Evolutionary conservation across 2,888 invertebrate genomes (phyloP).

Genomic region (Epinotia demarniana): DNA sequence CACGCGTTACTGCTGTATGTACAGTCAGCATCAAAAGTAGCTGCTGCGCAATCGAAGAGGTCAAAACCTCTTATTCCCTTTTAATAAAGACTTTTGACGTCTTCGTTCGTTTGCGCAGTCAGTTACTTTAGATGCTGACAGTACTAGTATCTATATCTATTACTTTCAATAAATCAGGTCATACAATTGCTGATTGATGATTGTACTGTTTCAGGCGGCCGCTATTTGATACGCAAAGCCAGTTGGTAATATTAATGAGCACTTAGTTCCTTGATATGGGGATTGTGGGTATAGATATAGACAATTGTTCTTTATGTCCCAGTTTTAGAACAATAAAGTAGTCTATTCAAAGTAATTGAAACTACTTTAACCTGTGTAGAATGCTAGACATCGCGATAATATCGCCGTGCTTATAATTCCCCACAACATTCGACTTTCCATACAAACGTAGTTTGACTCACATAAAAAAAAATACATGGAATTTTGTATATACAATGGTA

Average conservation of each 20-base stretch:
- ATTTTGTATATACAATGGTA: no score
- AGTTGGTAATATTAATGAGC: conserved; percentile 3
- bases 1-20: not conserved
- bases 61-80: no score
- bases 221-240: conserved; percentile 17
- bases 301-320: not conserved
- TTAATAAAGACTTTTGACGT: no score
- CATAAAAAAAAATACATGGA: no score
- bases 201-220: not conserved
- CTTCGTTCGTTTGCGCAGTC: no score
- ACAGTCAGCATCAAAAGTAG: no score
- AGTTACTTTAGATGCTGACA: no score
- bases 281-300: not conserved
- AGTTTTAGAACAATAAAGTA: conserved; percentile 3
- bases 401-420: not conserved
- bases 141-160: not conserved
- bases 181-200: conserved; percentile 23
- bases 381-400: not conserved
- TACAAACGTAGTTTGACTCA: no score
- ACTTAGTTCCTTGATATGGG: conserved; percentile 5
- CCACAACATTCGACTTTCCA: no score
- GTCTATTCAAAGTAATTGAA: not conserved
- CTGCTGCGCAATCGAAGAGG: no score
- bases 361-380: not conserved
- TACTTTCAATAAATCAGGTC: conserved; percentile 13